Percentiles rank a stretch among this genome's conserved stretches.
phyloP scores from a whole-genome alignment of 2,888 invertebrate genomes.

The Drosophila nr. perissopoda region DNA sequence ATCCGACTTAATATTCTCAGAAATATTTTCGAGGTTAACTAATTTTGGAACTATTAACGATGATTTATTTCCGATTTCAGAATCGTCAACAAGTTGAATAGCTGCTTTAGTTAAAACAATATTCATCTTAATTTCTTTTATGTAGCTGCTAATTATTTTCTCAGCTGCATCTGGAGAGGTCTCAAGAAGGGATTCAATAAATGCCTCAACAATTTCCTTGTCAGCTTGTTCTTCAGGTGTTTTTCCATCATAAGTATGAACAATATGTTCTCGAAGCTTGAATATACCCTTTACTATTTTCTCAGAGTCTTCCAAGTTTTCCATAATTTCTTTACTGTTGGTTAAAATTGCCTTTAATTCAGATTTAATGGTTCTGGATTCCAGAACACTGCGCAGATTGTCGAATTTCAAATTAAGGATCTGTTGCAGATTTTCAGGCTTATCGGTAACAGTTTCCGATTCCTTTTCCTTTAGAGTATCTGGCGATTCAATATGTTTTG shows the following conservation, averaged over 20 bases:
- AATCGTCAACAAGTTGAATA: slow-evolving; percentile 44
- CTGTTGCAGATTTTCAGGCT: slow-evolving; percentile 5
- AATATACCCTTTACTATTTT: slow-evolving; percentile 70
- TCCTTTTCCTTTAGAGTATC: background rate
- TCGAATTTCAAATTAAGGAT: slow-evolving; percentile 29
- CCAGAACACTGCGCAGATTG: slow-evolving; percentile 11
- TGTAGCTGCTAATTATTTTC: slow-evolving; percentile 34
- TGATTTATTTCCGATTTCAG: slow-evolving; percentile 44
- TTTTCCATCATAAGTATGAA: slow-evolving; percentile 81
- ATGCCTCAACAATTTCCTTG: slow-evolving; percentile 44
- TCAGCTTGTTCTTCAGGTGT: slow-evolving; percentile 37
- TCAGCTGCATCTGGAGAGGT: slow-evolving; percentile 46
- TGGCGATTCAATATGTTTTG: slow-evolving; percentile 9
- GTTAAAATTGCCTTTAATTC: slow-evolving; percentile 18
- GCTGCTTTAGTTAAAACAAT: slow-evolving; percentile 42
- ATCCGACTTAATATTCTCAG: slow-evolving; percentile 42
- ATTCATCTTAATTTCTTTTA: slow-evolving; percentile 57
- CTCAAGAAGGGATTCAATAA: slow-evolving; percentile 53
- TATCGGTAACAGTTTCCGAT: background rate
- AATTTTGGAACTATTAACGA: slow-evolving; percentile 54
- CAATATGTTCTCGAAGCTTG: slow-evolving; percentile 78
- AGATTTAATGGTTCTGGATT: background rate
- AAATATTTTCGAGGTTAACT: slow-evolving; percentile 50
- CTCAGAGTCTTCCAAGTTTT: slow-evolving; percentile 45
- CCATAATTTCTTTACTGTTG: slow-evolving; percentile 41